Percentiles rank a stretch among this genome's conserved stretches.
These are phyloP conservation scores for Castor canadensis DNA, from an alignment of 2,113 vertebrate species.

Conservation along the genomic window DNA sequence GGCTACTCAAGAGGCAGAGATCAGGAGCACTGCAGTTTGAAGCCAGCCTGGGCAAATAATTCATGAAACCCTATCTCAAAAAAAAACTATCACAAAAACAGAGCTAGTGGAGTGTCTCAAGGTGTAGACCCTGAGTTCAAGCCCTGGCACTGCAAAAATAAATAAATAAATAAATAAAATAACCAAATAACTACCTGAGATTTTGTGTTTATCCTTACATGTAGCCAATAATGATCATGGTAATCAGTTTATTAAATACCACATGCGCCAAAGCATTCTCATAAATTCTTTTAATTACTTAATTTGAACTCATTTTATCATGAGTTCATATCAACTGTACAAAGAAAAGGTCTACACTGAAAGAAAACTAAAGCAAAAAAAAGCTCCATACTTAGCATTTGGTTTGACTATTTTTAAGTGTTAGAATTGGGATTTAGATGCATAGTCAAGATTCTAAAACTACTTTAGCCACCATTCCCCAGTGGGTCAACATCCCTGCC, in stretches of 20 bases:
- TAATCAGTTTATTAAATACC: not conserved
- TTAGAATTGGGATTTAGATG: not conserved
- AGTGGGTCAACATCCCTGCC: not conserved
- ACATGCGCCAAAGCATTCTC: too few relatives aligned
- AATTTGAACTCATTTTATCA: not conserved
- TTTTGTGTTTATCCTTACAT: not conserved
- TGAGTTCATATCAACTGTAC: not conserved
- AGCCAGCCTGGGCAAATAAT: too few relatives aligned
- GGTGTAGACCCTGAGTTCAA: too few relatives aligned
- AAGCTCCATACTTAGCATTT: rapidly evolving
- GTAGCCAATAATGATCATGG: not conserved
- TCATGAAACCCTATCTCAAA: too few relatives aligned
- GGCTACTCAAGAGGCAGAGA: too few relatives aligned
- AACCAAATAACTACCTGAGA: not conserved
- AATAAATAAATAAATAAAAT: too few relatives aligned
- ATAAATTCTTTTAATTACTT: not conserved
- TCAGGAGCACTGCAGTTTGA: too few relatives aligned
- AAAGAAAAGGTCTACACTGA: not conserved
- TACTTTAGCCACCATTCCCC: not conserved
- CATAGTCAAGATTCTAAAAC: not conserved
- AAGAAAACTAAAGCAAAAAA: not conserved
- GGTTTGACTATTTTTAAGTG: not conserved
- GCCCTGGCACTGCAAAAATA: too few relatives aligned
- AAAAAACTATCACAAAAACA: too few relatives aligned
- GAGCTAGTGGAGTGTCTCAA: too few relatives aligned